These are phyloP conservation scores for Sitobion miscanthi DNA, from an alignment of 1,140 invertebrate genomes.

Conservation along the genomic window DNA sequence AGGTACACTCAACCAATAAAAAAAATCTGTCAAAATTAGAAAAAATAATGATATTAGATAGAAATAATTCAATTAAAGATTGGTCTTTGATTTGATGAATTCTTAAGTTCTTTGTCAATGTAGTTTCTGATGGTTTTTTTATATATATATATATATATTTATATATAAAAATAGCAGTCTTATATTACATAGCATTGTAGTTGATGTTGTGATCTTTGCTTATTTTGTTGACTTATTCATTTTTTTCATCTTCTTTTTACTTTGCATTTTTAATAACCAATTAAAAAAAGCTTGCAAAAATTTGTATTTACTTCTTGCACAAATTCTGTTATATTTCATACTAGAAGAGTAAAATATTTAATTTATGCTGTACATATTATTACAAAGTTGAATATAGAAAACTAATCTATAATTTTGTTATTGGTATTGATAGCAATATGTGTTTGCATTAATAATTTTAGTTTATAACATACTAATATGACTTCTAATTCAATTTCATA, in stretches of 20 bases:
- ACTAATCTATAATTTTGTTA: neutral
- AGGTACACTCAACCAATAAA: slow-evolving; percentile 18
- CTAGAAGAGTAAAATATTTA: neutral
- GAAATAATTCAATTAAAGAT: neutral
- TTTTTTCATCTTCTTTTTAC: slow-evolving; percentile 17
- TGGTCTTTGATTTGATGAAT: neutral
- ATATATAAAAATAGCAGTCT: neutral
- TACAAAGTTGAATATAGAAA: neutral
- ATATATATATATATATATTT: neutral
- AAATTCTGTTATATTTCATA: neutral
- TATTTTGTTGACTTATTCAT: neutral
- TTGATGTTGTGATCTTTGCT: slow-evolving; percentile 24
- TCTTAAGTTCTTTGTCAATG: neutral
- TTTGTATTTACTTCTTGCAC: neutral
- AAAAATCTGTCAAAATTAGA: neutral
- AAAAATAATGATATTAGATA: neutral
- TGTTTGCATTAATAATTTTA: neutral
- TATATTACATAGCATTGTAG: neutral
- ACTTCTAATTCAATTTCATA: neutral
- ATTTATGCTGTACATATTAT: neutral
- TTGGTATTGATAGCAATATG: neutral
- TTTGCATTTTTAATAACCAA: neutral
- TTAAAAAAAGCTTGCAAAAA: neutral
- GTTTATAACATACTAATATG: neutral
- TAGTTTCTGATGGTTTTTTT: neutral